A percentile compares a stretch with the other conserved stretches of the same genome.
phyloP scores from a whole-genome alignment of 2,888 invertebrate genomes.

The Protodeltote pygarga region DNA sequence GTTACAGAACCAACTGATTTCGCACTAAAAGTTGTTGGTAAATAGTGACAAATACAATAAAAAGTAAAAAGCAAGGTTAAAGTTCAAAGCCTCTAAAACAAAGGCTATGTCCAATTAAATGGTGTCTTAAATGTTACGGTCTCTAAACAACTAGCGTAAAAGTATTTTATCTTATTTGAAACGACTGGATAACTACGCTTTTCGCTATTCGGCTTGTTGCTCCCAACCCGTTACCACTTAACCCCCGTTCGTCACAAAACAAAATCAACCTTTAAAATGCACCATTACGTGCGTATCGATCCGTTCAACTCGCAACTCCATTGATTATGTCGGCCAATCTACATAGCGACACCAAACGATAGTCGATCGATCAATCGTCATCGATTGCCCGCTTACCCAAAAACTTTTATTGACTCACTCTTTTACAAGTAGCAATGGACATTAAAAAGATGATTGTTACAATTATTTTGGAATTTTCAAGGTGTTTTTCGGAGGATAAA shows the following conservation, averaged over 20 bases:
- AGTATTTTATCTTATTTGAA: conserved; percentile 20
- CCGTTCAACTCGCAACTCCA: conserved; percentile 45
- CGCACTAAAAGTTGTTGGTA: too few species aligned
- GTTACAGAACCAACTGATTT: too few species aligned
- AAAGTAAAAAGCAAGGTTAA: too few species aligned
- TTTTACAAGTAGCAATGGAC: conserved; percentile 19
- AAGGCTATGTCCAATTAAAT: neutral
- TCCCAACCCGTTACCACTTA: conserved; percentile 30
- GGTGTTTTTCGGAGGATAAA: conserved; percentile 22
- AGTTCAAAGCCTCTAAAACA: neutral
- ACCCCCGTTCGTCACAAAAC: conserved; percentile 42
- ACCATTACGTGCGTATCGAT: conserved; percentile 65
- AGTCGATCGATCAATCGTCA: conserved; percentile 27
- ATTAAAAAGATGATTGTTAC: conserved; percentile 4
- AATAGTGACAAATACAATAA: neutral
- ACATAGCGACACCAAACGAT: conserved; percentile 53
- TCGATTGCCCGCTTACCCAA: conserved; percentile 23
- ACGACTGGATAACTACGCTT: conserved; percentile 13
- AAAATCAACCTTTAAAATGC: conserved; percentile 43
- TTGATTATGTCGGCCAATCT: conserved; percentile 53
- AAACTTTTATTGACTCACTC: conserved; percentile 9
- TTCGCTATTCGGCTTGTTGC: conserved; percentile 42
- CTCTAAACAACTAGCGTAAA: conserved; percentile 14
- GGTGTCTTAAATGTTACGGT: conserved; percentile 2
- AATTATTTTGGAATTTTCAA: conserved; percentile 8